Conservation (phyloP, 2,113 vertebrate genomes). For the Muntiacus muntjak region DNA sequence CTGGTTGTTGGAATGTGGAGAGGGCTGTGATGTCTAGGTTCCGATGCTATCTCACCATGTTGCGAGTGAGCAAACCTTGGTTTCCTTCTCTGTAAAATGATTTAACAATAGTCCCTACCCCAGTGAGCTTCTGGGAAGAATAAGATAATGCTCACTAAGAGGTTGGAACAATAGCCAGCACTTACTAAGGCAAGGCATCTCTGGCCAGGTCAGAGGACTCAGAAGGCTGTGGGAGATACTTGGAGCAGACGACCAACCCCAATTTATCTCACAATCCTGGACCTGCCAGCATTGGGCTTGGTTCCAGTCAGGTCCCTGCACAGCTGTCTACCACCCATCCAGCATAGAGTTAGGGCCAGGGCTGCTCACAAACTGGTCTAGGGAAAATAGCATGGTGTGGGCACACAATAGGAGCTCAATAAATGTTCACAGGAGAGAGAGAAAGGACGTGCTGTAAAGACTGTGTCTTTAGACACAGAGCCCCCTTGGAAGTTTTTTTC, state of each 20-base stretch:
- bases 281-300: background rate
- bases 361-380: background rate
- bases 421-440: background rate
- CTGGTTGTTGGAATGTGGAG: background rate
- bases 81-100: background rate
- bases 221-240: background rate
- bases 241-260: fast-evolving
- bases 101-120: background rate
- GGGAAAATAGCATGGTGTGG: background rate
- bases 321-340: background rate
- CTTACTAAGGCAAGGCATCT: background rate
- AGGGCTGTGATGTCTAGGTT: background rate
- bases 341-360: background rate
- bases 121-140: background rate
- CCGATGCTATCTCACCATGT: background rate
- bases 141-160: background rate
- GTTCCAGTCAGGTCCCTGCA: background rate
- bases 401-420: background rate
- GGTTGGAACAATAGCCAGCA: background rate
- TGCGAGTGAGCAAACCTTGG: background rate
- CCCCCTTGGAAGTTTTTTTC: background rate
- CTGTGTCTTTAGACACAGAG: background rate
- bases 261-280: background rate
- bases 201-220: background rate
- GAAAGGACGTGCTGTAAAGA: background rate